Evolutionary conservation across 1,140 invertebrate genomes (phyloP).

Genomic region (Nephotettix cincticeps): DNA sequence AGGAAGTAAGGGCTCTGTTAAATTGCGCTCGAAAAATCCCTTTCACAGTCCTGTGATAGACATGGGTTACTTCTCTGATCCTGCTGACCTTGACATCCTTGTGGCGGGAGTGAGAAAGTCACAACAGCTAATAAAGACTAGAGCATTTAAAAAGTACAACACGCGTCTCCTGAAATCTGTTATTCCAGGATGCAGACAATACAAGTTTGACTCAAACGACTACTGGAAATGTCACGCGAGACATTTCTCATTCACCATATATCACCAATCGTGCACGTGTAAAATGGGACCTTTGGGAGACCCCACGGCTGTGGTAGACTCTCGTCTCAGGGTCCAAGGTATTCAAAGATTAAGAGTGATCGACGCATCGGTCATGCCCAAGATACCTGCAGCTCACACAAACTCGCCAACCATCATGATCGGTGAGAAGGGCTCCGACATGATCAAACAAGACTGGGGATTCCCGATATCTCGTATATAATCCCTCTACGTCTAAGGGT

Average conservation of each 20-base stretch:
- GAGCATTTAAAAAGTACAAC: slow-evolving; percentile 57
- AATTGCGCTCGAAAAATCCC: slow-evolving; percentile 66
- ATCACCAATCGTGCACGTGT: slow-evolving; percentile 77
- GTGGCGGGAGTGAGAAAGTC: slow-evolving; percentile 61
- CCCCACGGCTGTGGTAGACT: slow-evolving; percentile 67
- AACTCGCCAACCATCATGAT: slow-evolving; percentile 69
- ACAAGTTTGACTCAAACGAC: slow-evolving; percentile 60
- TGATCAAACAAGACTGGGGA: slow-evolving; percentile 58
- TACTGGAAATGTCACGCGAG: slow-evolving; percentile 73
- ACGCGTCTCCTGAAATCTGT: slow-evolving; percentile 59
- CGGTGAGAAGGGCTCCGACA: slow-evolving; percentile 67
- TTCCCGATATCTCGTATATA: neutral
- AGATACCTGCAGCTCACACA: slow-evolving; percentile 59
- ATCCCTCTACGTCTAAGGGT: too few species aligned
- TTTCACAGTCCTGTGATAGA: slow-evolving; percentile 75
- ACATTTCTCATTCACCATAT: slow-evolving; percentile 69
- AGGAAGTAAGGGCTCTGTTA: slow-evolving; percentile 69
- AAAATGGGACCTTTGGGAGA: slow-evolving; percentile 78
- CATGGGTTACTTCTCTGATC: slow-evolving; percentile 72
- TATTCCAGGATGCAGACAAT: slow-evolving; percentile 63
- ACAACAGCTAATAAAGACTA: slow-evolving; percentile 57
- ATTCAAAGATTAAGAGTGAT: slow-evolving; percentile 67
- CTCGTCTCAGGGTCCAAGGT: slow-evolving; percentile 66
- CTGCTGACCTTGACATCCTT: slow-evolving; percentile 62
- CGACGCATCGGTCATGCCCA: slow-evolving; percentile 72